Conservation (phyloP, 2,888 invertebrate genomes). For the Drepana falcataria region DNA sequence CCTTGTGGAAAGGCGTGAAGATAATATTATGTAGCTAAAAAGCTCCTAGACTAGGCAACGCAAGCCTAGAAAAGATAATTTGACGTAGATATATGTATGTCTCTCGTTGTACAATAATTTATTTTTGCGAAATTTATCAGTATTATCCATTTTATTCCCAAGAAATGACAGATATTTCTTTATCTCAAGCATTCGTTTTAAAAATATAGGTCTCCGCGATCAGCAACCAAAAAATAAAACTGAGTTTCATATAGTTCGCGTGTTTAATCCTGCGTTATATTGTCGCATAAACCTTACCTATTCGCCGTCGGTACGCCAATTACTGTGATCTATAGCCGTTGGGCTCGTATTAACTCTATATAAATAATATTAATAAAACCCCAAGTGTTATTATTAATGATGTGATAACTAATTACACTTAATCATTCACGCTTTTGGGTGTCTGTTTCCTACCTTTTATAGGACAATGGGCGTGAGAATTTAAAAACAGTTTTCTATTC, state of each 20-base stretch:
- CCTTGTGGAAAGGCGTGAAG: too few species aligned
- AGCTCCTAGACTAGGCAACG: too few species aligned
- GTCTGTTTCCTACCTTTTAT: slow-evolving; percentile 16
- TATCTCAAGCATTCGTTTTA: too few species aligned
- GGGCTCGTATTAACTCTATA: slow-evolving; percentile 61
- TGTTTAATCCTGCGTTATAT: slow-evolving; percentile 48
- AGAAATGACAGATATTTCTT: too few species aligned
- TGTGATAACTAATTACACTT: slow-evolving; percentile 59
- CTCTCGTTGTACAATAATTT: too few species aligned
- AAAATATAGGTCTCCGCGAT: too few species aligned
- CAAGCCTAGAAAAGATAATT: too few species aligned
- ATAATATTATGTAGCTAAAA: too few species aligned
- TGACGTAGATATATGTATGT: too few species aligned
- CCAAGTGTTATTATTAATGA: slow-evolving; percentile 69
- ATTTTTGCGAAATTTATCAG: too few species aligned
- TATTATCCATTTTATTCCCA: too few species aligned
- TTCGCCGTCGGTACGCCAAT: slow-evolving; percentile 60
- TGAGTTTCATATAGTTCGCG: slow-evolving; percentile 29
- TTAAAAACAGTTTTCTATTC: too few species aligned
- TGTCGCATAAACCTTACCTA: slow-evolving; percentile 50
- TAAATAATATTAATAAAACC: slow-evolving; percentile 67
- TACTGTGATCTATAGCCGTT: slow-evolving; percentile 66
- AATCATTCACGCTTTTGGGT: slow-evolving; percentile 49
- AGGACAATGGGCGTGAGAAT: neutral
- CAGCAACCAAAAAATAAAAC: neutral